Conservation (phyloP, 1,140 invertebrate species). For the Drosophila pectinifera region DNA sequence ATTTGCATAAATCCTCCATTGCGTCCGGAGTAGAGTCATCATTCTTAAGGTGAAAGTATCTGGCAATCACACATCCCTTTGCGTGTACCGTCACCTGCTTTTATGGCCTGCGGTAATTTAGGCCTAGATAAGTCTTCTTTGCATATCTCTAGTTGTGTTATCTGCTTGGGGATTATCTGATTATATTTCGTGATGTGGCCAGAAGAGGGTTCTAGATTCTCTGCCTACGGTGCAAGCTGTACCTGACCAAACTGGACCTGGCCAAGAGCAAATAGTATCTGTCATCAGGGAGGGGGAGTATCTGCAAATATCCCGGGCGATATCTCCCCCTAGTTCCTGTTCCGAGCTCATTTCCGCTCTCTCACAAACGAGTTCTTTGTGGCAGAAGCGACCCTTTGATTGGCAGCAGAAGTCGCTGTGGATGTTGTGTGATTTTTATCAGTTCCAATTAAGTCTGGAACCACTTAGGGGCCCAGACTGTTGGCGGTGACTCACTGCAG, state of each 20-base stretch:
- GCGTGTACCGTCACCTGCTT: constrained; percentile 1
- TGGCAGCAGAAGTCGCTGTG: constrained; percentile 23
- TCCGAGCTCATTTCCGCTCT: constrained; percentile 41
- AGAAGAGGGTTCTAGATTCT: neutral
- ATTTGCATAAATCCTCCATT: constrained; percentile 41
- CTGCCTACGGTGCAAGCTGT: too few relatives aligned
- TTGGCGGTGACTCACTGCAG: constrained; percentile 16
- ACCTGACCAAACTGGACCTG: neutral
- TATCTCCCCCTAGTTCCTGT: constrained; percentile 47
- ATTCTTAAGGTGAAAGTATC: constrained; percentile 10
- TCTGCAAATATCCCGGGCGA: constrained; percentile 19
- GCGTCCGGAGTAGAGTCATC: constrained; percentile 20
- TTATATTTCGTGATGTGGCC: neutral
- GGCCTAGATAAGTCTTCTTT: constrained; percentile 1
- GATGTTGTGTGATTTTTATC: constrained; percentile 64
- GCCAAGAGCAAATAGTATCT: neutral
- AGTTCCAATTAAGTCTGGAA: constrained; percentile 58
- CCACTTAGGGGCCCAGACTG: constrained; percentile 5
- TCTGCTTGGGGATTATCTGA: constrained; percentile 18
- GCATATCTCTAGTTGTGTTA: constrained; percentile 33
- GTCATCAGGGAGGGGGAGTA: constrained; percentile 9
- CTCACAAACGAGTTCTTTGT: constrained; percentile 41
- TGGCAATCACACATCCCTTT: constrained; percentile 4
- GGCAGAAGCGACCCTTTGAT: constrained; percentile 24
- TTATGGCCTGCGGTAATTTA: constrained; percentile 33